A percentile compares a stretch with the other conserved stretches of the same genome.
Evolutionary conservation across 2,888 invertebrate genomes (phyloP).

Genomic region (Chalcosyrphus nemorum): DNA sequence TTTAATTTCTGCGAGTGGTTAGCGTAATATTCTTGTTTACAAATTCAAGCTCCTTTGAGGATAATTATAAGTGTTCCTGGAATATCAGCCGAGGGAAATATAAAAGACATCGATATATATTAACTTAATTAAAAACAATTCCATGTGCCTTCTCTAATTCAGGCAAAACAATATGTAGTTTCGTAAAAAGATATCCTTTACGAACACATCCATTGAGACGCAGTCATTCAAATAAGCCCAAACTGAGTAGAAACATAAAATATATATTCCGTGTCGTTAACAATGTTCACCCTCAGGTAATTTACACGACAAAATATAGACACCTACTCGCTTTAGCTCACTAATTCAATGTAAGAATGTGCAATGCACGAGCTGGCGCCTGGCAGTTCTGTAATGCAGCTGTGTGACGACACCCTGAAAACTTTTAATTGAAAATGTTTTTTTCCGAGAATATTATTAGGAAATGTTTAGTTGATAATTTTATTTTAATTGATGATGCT

Average conservation of each 20-base stretch:
- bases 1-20: background rate
- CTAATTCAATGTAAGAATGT: background rate
- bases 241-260: background rate
- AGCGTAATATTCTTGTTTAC: background rate
- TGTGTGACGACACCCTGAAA: slow-evolving; percentile 24
- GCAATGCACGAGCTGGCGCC: background rate
- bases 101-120: background rate
- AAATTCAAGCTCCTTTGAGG: background rate
- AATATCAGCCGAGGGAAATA: background rate
- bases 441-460: slow-evolving; percentile 28
- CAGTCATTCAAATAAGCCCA: background rate
- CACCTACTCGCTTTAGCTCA: background rate
- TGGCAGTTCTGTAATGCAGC: background rate
- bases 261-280: background rate
- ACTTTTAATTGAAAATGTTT: slow-evolving; percentile 42
- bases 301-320: background rate
- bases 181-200: too few relatives aligned
- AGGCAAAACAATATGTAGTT: too few relatives aligned
- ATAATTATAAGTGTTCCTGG: background rate
- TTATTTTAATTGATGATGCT: slow-evolving; percentile 18
- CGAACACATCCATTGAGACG: too few relatives aligned
- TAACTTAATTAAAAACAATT: background rate
- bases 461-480: slow-evolving; percentile 28
- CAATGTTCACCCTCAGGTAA: background rate
- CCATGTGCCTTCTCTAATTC: too few relatives aligned